Base-by-base conservation (phyloP, 1,140 invertebrate genomes). In the Drosophila trapezifrons region DNA sequence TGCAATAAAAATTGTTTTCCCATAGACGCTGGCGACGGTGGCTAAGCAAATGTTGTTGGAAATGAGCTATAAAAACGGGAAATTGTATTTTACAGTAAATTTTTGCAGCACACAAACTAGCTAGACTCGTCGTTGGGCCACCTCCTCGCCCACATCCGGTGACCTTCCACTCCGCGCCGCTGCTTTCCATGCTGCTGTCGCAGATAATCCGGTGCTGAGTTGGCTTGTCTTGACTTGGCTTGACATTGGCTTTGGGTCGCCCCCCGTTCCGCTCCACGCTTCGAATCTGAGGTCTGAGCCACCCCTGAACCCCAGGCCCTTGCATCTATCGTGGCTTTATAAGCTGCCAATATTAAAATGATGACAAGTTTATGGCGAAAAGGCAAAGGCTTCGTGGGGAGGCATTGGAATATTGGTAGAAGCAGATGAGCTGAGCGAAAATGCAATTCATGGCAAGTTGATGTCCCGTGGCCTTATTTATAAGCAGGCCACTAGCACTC, bases 301-400 rank as follows among this genome's bases (percentile, higher is more conserved):
- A 8, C 37, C 20, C 22, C 46, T 15, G 37, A 37, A 18, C 15
- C 60, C 57, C 7, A 40, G 45, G 22, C n/a, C 60, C 25, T n/a
- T 32, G 40, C 70, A 69, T 84, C 84, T 78, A 89, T 63, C 84
- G 80, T 83, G 76, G 77, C 84, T 89, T 76, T 89, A 89, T 89
- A 89, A 89, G 84, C 84, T 89, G 84, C 84, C 84, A 89, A 89
- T 89, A 89, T 89, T 89, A 89, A 89, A 89, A 90, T 89, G 77
- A 89, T 89, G 84, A 89, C 85, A 89, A 84, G 84, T 86, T 87
- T 86, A 86, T 83, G 79, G 84, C 66, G 71, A 86, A 75, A 78
- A 64, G 69, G 74, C 69, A 64, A 52, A 64, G 62, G 49, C 56
- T 62, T 51, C 56, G 55, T 42, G 45, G 59, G 18, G 20, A 22